Percentiles rank a stretch among this genome's conserved stretches.
phyloP scores from a whole-genome alignment of 1,140 invertebrate genomes.

The Maniola jurtina region DNA sequence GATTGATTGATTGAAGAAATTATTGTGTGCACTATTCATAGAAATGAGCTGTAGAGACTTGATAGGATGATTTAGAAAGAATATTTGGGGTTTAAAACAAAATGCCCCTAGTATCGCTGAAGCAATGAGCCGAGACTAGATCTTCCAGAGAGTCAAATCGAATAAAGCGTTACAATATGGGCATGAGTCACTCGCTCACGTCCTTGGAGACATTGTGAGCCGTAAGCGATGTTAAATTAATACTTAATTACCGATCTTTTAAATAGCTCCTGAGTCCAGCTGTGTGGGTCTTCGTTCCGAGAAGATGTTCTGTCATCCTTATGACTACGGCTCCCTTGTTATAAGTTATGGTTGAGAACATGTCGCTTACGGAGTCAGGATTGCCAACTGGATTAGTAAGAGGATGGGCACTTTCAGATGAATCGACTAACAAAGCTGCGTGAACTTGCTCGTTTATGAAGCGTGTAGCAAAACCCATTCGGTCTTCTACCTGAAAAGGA shows the following conservation, averaged over 20 bases:
- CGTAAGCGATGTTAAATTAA: no score
- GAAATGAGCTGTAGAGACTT: no score
- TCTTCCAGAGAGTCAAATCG: no score
- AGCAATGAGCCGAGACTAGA: no score
- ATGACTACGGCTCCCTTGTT: conserved; percentile 85
- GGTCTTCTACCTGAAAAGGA: conserved; percentile 63
- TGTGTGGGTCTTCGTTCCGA: conserved; percentile 82
- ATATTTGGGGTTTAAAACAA: no score
- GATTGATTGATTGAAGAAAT: no score
- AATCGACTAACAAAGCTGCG: conserved; percentile 82
- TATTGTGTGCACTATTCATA: no score
- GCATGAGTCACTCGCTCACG: no score
- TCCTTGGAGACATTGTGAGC: no score
- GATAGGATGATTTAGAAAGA: no score
- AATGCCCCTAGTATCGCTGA: no score
- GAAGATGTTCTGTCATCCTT: conserved; percentile 86
- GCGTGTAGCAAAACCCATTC: conserved; percentile 78
- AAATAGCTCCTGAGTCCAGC: conserved; percentile 81
- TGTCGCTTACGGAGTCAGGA: conserved; percentile 72
- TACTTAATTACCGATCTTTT: conserved; percentile 69
- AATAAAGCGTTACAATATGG: no score
- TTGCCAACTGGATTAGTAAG: conserved; percentile 77
- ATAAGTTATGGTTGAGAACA: conserved; percentile 81
- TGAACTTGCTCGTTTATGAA: conserved; percentile 84
- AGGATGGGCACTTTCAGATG: conserved; percentile 81